Conservation (phyloP, 2,113 vertebrate species). For the Phocoena phocoena region DNA sequence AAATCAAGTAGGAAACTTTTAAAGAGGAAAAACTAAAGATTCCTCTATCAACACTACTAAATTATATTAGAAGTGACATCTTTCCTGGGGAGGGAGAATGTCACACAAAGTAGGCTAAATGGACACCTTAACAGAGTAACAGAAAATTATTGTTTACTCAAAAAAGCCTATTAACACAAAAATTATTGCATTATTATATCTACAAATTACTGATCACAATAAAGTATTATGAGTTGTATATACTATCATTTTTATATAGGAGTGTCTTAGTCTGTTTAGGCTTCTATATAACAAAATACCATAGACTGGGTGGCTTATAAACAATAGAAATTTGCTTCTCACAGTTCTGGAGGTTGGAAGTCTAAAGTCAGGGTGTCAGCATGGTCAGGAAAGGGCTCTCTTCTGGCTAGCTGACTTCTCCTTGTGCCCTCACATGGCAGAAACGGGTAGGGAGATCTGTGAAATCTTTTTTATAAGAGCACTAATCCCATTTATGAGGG, state of each 20-base stretch:
- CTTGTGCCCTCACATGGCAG: neutral
- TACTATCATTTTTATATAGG: neutral
- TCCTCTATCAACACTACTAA: neutral
- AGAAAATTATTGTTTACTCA: neutral
- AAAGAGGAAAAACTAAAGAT: neutral
- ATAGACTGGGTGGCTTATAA: neutral
- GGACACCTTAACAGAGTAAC: neutral
- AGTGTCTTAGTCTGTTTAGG: neutral
- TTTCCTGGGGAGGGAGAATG: neutral
- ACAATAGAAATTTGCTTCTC: neutral
- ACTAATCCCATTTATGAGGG: neutral
- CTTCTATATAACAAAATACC: neutral
- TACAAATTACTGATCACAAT: neutral
- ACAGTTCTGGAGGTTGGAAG: neutral
- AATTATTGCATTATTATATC: neutral
- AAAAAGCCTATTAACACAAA: neutral
- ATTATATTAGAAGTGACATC: neutral
- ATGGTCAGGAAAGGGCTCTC: neutral
- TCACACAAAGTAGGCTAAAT: neutral
- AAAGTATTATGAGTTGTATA: neutral
- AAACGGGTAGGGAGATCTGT: neutral
- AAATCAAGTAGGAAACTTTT: neutral
- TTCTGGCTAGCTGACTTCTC: neutral
- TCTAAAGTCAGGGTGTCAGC: neutral
- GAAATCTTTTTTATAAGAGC: neutral